Evolutionary conservation across 2,797 vertebrate genomes (phyloP).

Genomic region (Streptopelia turtur): DNA sequence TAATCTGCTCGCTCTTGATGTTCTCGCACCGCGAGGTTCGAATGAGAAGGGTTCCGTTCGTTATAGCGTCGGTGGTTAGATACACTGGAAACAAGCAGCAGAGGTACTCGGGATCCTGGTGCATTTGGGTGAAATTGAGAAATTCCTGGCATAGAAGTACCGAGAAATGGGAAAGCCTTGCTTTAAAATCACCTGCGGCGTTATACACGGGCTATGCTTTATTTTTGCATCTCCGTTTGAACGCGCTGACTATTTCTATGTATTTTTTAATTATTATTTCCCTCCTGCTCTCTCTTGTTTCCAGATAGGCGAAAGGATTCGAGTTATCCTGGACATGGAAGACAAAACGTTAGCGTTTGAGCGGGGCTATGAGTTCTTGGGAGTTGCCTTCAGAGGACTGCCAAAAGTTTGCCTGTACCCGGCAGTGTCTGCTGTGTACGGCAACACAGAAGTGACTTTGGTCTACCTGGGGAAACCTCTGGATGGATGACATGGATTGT

Average conservation of each 20-base stretch:
- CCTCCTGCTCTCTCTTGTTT: slow-evolving; percentile 54
- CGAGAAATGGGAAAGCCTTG: not conserved
- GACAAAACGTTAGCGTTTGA: slow-evolving; percentile 99
- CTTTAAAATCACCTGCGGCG: not conserved
- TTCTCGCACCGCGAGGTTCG: rapidly evolving
- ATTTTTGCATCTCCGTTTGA: not conserved
- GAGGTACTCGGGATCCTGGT: not conserved
- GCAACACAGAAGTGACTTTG: slow-evolving; percentile 99
- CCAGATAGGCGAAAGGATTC: slow-evolving; percentile 99
- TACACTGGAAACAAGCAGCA: not conserved
- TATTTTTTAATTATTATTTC: not conserved
- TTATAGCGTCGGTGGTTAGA: rapidly evolving
- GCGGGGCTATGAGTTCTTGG: slow-evolving; percentile 97
- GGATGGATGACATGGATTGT: slow-evolving; percentile 86
- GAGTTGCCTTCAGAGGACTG: slow-evolving; percentile 96
- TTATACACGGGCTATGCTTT: rapidly evolving
- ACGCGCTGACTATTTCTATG: not conserved
- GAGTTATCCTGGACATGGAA: slow-evolving; percentile 99
- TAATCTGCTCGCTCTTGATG: not conserved
- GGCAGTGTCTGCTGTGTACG: slow-evolving; percentile 97
- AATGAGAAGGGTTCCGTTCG: rapidly evolving
- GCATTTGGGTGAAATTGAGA: not conserved
- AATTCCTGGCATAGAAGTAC: rapidly evolving
- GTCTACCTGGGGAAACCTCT: slow-evolving; percentile 97
- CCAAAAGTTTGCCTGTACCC: slow-evolving; percentile 96